Conservation (phyloP, 1,140 invertebrate genomes). For the Drosophila mayri region DNA sequence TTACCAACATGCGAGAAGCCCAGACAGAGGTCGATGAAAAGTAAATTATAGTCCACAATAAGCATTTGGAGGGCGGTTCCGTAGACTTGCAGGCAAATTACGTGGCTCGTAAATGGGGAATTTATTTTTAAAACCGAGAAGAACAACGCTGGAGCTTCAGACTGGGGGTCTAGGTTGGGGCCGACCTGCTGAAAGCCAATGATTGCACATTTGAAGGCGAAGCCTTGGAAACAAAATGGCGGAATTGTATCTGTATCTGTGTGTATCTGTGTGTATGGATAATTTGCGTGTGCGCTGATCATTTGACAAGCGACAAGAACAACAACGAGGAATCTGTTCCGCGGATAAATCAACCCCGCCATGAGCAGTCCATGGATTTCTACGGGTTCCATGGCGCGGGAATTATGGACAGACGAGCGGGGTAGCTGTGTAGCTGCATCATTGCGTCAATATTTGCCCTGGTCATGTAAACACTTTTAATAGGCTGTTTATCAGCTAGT, state of each 20-base stretch:
- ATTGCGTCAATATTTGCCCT: constrained; percentile 76
- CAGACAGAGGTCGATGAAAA: constrained; percentile 58
- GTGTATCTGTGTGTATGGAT: constrained; percentile 12
- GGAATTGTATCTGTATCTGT: constrained; percentile 23
- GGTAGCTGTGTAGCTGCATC: constrained; percentile 46
- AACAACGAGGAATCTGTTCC: constrained; percentile 28
- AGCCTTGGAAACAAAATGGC: constrained; percentile 66
- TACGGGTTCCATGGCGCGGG: constrained; percentile 3
- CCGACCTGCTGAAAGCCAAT: neutral
- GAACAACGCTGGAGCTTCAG: constrained; percentile 14
- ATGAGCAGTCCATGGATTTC: constrained; percentile 10
- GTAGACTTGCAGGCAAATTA: constrained; percentile 73
- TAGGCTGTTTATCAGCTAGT: constrained; percentile 74
- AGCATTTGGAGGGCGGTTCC: constrained; percentile 30
- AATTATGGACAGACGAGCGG: constrained; percentile 2
- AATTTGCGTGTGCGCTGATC: constrained; percentile 74
- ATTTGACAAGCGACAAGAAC: constrained; percentile 74
- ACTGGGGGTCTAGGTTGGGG: constrained; percentile 20
- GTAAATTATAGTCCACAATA: constrained; percentile 66
- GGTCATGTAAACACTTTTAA: constrained; percentile 82
- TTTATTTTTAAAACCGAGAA: constrained; percentile 65
- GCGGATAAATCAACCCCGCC: constrained; percentile 41
- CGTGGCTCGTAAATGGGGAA: constrained; percentile 63
- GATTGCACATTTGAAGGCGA: constrained; percentile 74
- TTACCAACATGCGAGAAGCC: constrained; percentile 60